Evolutionary conservation across 2,113 vertebrate species (phyloP).

Genomic region (Clarias magur): DNA sequence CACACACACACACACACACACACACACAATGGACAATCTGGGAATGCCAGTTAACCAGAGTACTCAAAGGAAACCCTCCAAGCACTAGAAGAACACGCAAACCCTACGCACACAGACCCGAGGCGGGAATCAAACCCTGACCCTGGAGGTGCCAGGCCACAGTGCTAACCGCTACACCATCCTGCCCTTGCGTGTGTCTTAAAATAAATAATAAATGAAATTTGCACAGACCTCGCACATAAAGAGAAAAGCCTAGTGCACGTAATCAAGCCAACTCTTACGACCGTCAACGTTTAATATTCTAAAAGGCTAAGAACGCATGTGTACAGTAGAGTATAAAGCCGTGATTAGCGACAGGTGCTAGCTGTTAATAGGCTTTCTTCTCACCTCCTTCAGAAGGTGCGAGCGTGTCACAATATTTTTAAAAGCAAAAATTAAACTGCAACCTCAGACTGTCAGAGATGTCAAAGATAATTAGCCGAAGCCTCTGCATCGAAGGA

Average conservation of each 20-base stretch:
- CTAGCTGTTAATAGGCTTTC: slow-evolving; percentile 10
- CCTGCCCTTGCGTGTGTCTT: neutral
- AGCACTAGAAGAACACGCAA: too few species aligned
- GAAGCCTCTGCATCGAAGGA: slow-evolving; percentile 22
- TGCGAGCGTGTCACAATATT: slow-evolving; percentile 15
- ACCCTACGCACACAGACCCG: too few species aligned
- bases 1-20: too few species aligned
- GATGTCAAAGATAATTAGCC: slow-evolving; percentile 16
- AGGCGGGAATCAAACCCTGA: too few species aligned
- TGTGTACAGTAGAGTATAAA: neutral
- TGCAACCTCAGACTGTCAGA: neutral
- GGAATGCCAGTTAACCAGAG: too few species aligned
- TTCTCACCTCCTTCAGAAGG: neutral
- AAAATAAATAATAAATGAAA: neutral
- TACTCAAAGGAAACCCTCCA: too few species aligned
- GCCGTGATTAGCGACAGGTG: neutral
- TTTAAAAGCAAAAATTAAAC: slow-evolving; percentile 29
- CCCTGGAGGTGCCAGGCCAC: too few species aligned
- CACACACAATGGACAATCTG: too few species aligned
- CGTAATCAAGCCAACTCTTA: neutral
- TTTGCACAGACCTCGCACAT: neutral
- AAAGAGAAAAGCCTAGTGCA: neutral
- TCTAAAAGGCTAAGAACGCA: neutral
- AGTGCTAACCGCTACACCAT: too few species aligned
- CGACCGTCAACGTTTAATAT: neutral